Evolutionary conservation across 2,888 invertebrate species (phyloP).

Genomic region (Trilocha varians): DNA sequence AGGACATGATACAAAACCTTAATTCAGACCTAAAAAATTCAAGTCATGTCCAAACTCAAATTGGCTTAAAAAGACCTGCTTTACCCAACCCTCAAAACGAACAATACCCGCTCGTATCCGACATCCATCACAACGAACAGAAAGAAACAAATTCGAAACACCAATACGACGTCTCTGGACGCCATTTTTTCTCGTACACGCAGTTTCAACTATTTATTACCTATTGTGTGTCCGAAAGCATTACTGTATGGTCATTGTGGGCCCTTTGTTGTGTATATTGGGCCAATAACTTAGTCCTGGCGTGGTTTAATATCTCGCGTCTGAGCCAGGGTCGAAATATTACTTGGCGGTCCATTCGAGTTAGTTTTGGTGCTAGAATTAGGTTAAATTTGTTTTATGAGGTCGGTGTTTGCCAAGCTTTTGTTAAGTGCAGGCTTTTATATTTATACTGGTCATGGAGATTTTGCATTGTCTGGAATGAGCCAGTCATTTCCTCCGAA

Average conservation of each 20-base stretch:
- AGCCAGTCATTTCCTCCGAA: too few species aligned
- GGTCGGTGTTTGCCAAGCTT: background rate
- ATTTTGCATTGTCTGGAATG: too few species aligned
- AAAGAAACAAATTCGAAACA: conserved; percentile 7
- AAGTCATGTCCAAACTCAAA: too few species aligned
- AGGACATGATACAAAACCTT: too few species aligned
- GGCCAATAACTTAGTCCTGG: conserved; percentile 47
- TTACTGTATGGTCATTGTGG: conserved; percentile 28
- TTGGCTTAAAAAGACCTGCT: background rate
- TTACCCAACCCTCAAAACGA: background rate
- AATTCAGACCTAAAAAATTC: too few species aligned
- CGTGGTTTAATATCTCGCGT: conserved; percentile 35
- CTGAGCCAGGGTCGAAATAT: conserved; percentile 21
- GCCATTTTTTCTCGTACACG: background rate
- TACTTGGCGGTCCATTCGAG: conserved; percentile 14
- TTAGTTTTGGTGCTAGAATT: conserved; percentile 1
- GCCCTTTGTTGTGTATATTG: conserved; percentile 53
- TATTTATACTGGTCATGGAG: too few species aligned
- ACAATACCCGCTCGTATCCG: background rate
- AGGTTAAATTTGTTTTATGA: conserved; percentile 5
- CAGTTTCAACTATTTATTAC: conserved; percentile 34
- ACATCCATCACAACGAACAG: background rate
- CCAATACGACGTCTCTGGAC: background rate
- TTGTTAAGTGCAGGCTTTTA: background rate
- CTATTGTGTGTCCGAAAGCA: conserved; percentile 31